Base-by-base conservation (phyloP, 1,140 invertebrate genomes). In the Calephelis virginiensis region DNA sequence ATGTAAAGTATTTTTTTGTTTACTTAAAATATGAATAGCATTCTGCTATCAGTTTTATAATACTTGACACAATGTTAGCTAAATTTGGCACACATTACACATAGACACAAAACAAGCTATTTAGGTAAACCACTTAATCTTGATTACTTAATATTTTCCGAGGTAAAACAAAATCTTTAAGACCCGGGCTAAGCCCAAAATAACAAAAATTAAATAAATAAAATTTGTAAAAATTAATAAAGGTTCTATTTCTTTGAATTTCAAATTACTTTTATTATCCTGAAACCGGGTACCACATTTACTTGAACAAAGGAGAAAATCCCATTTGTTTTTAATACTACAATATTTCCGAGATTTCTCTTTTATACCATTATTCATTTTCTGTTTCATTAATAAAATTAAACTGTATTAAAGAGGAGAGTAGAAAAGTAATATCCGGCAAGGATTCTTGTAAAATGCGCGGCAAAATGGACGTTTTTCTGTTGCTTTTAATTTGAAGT, bases 361-460 rank as follows among this genome's bases (percentile, higher is more conserved):
- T 70, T 38, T 67, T 74, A 71, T 74, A 80, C 74, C 81, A 81
- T 79, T 78, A 75, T 80, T 78, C 72, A 82, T 87, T 85, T 85
- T 87, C 78, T 83, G 82, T 87, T 87, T 83, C 83, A 87, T 85
- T 87, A 81, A 77, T 83, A 83, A 77, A 85, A 84, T 83, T 82
- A 81, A 81, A 84, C 85, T 76, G 80, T 81, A 85, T 85, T 81
- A 85, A 71, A 75, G 68, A 59, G 68, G 73, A 79, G 69, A 76
- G 76, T 76, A 77, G 72, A 78, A 80, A 76, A 79, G 77, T 73
- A 78, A 80, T 80, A 82, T 81, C 80, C 80, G 72, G 68, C 70
- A 75, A 72, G 77, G 77, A 81, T 82, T 68, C 75, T 77, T 76
- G 72, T 78, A 78, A 81, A 69, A 70, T 81, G 76, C 75, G 76